phyloP scores from a whole-genome alignment of 1,140 invertebrate species.

The Philopotamus ludificatus region DNA sequence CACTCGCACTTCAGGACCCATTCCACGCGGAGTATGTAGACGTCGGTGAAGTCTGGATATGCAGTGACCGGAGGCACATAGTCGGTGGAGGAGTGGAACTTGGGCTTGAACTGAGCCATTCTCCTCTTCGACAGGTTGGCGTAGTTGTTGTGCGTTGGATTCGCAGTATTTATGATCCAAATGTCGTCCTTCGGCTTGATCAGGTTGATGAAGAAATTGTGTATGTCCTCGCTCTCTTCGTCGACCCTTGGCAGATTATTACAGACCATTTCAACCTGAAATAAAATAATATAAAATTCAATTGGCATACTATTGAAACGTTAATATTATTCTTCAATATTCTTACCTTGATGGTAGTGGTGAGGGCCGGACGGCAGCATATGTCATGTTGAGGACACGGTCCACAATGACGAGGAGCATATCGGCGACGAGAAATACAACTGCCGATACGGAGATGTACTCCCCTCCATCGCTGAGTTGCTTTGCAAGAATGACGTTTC shows the following conservation, averaged over 20 bases:
- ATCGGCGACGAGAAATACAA: constrained; percentile 62
- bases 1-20: constrained; percentile 34
- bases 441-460: constrained; percentile 61
- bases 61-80: neutral
- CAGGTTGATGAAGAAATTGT: constrained; percentile 15
- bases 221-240: constrained; percentile 19
- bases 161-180: neutral
- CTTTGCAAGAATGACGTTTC: constrained; percentile 66
- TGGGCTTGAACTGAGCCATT: constrained; percentile 4
- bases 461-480: constrained; percentile 58
- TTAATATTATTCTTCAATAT: neutral
- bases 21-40: constrained; percentile 23
- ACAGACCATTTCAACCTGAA: constrained; percentile 30
- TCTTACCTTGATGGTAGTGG: constrained; percentile 58
- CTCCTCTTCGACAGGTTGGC: too few species aligned
- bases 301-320: neutral
- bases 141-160: neutral
- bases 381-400: constrained; percentile 54
- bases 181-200: constrained; percentile 19
- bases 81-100: neutral
- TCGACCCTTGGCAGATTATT: constrained; percentile 9
- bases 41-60: neutral
- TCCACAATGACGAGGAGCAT: constrained; percentile 65
- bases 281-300: constrained; percentile 1
- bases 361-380: constrained; percentile 60